Percentiles rank a stretch among this genome's conserved stretches.
These are phyloP conservation scores for Conger conger DNA, from an alignment of 2,113 vertebrate species.

Conservation along the genomic window DNA sequence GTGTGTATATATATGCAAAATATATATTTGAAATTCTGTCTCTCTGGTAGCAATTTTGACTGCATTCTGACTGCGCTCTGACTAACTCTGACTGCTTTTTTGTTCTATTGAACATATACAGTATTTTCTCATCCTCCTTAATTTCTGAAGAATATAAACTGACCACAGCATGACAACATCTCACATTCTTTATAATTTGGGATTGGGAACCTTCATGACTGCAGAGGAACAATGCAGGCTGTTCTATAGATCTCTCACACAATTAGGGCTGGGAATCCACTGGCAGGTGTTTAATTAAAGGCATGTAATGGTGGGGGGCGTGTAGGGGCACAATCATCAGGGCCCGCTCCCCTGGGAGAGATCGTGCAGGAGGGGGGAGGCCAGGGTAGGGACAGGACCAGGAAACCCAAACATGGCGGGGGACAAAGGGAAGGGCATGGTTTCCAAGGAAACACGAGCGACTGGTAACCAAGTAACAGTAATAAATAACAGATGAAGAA, in stretches of 20 bases:
- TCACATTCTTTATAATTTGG: background rate
- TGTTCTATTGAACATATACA: background rate
- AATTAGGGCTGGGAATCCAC: constrained; percentile 2
- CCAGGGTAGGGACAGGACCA: constrained; percentile 49
- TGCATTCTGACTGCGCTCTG: no score
- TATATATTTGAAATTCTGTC: no score
- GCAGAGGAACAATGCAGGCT: background rate
- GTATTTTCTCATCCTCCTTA: background rate
- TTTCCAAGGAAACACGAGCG: constrained; percentile 61
- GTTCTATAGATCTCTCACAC: background rate
- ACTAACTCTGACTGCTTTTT: no score
- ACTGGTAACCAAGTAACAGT: constrained; percentile 65
- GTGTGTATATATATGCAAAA: no score
- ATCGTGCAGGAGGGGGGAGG: constrained; percentile 5
- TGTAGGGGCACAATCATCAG: constrained; percentile 3
- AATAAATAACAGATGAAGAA: constrained; percentile 51
- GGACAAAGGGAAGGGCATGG: constrained; percentile 61
- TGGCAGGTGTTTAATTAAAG: constrained; percentile 5
- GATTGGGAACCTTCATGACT: background rate
- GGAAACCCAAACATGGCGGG: constrained; percentile 30
- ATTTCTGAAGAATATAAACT: background rate
- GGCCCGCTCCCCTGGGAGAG: background rate
- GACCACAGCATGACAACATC: background rate
- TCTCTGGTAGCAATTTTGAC: no score
- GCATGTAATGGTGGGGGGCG: background rate